Evolutionary conservation across 1,140 invertebrate genomes (phyloP).

Genomic region (Liolophura sinensis): DNA sequence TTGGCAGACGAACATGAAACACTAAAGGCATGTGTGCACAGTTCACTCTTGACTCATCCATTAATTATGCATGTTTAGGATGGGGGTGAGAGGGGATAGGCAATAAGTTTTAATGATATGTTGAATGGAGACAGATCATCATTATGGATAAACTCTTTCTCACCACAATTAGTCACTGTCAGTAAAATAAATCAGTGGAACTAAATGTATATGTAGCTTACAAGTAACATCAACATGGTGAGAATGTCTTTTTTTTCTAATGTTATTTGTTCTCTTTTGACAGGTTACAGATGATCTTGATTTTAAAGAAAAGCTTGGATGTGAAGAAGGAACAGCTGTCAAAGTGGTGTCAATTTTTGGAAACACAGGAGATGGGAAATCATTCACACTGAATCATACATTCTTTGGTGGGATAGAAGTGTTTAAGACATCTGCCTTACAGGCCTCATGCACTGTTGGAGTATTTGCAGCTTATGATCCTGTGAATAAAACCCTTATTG

Average conservation of each 20-base stretch:
- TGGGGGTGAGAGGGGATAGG: too few relatives aligned
- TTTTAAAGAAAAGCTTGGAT: slow-evolving; percentile 52
- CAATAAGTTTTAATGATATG: too few relatives aligned
- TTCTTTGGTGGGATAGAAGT: slow-evolving; percentile 78
- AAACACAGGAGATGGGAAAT: slow-evolving; percentile 86
- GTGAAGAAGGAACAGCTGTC: slow-evolving; percentile 57
- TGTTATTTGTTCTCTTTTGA: slow-evolving; percentile 12
- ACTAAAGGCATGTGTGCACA: slow-evolving; percentile 41
- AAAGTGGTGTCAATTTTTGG: slow-evolving; percentile 89
- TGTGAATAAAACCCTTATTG: slow-evolving; percentile 68
- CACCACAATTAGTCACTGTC: not conserved
- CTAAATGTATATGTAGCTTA: not conserved
- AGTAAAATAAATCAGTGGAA: not conserved
- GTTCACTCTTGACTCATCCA: too few relatives aligned
- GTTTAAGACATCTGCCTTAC: slow-evolving; percentile 74
- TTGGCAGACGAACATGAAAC: slow-evolving; percentile 57
- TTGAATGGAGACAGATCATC: too few relatives aligned
- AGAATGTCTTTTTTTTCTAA: slow-evolving; percentile 5
- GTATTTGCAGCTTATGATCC: slow-evolving; percentile 79
- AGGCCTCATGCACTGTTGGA: slow-evolving; percentile 77
- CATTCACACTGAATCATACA: slow-evolving; percentile 78
- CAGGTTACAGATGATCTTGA: slow-evolving; percentile 53
- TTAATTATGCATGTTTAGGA: too few relatives aligned
- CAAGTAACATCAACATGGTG: not conserved
- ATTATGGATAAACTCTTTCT: too few relatives aligned